Percentiles rank a stretch among this genome's conserved stretches.
Conservation (phyloP, 2,797 vertebrate genomes). For the Eospalax fontanierii region DNA sequence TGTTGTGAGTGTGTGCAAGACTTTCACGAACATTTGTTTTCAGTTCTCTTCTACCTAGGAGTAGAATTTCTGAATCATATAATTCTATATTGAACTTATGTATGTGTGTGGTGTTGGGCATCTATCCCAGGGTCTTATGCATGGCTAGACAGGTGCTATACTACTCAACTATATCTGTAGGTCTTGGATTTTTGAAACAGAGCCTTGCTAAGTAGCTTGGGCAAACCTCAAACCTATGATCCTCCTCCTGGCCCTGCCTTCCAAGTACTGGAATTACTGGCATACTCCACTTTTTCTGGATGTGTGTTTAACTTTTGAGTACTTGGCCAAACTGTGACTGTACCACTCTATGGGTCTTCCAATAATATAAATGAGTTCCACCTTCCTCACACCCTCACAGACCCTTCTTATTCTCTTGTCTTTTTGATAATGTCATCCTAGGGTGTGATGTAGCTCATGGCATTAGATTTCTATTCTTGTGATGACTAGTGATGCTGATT, state of each 20-base stretch:
- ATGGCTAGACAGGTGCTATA: not conserved
- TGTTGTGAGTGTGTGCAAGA: not conserved
- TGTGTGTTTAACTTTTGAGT: not conserved
- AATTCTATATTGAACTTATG: not conserved
- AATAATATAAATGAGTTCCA: not conserved
- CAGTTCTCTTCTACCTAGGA: not conserved
- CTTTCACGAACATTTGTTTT: slow-evolving; percentile 21
- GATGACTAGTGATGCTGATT: not conserved
- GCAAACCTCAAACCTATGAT: not conserved
- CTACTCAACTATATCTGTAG: not conserved
- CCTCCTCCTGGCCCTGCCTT: too few relatives aligned
- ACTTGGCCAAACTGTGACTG: not conserved
- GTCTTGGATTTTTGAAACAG: not conserved
- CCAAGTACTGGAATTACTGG: not conserved
- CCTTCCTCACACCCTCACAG: not conserved
- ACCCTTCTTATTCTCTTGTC: not conserved
- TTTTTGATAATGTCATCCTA: not conserved
- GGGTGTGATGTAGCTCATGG: not conserved
- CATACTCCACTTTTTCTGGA: not conserved
- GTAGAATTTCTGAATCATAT: not conserved
- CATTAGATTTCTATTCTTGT: not conserved
- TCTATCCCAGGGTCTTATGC: not conserved
- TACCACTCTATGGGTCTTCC: not conserved
- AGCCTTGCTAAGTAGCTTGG: not conserved
- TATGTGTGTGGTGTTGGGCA: not conserved